phyloP scores from a whole-genome alignment of 2,797 vertebrate genomes.

The Columba guinea region DNA sequence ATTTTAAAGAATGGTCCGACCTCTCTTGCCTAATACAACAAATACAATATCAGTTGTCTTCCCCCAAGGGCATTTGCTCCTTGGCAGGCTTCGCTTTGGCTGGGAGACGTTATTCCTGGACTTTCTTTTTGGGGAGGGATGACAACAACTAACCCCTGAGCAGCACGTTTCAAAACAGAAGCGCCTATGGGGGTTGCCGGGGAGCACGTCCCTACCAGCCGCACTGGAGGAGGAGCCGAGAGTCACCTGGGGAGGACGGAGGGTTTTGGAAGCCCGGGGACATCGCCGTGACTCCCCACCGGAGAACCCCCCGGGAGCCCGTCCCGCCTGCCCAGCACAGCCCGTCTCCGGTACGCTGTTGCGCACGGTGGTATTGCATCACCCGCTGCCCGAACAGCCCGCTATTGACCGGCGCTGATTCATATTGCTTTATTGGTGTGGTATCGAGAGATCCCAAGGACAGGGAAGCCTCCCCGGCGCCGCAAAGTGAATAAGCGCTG shows the following conservation, averaged over 20 bases:
- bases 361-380: fast-evolving
- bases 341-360: not conserved
- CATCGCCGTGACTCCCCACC: not conserved
- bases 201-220: constrained; percentile 29
- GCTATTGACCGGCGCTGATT: not conserved
- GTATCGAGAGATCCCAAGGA: not conserved
- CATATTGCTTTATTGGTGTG: fast-evolving
- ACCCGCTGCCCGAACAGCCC: fast-evolving
- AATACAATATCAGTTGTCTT: not conserved
- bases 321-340: not conserved
- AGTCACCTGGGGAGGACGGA: not conserved
- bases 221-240: not conserved
- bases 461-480: not conserved
- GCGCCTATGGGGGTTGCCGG: not conserved
- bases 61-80: constrained; percentile 35
- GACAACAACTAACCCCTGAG: not conserved
- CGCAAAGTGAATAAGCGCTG: fast-evolving
- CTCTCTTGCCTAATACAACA: constrained; percentile 5
- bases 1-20: constrained; percentile 23
- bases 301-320: no score
- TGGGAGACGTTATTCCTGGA: constrained; percentile 17
- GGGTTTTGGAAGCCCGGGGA: not conserved
- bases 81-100: constrained; percentile 22
- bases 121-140: not conserved
- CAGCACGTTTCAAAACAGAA: not conserved